Conservation (phyloP, 2,888 invertebrate species). For the Drosophila multiciliata region DNA sequence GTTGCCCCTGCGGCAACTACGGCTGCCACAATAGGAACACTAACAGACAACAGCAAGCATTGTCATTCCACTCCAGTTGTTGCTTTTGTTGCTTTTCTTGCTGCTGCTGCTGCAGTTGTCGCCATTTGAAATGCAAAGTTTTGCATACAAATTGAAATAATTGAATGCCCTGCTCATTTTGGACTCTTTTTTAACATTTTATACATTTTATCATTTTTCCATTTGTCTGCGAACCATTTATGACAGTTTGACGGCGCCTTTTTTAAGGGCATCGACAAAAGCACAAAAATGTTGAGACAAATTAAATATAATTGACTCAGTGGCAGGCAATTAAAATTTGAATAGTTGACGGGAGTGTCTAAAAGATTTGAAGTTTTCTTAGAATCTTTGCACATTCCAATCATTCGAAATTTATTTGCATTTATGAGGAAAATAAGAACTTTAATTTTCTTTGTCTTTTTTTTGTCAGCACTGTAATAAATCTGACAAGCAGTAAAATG, state of each 20-base stretch:
- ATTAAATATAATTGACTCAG: conserved; percentile 19
- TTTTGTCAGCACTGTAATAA: not conserved
- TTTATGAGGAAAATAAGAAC: not conserved
- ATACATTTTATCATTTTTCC: not conserved
- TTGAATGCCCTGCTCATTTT: conserved; percentile 58
- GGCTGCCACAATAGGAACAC: conserved; percentile 17
- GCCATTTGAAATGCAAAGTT: conserved; percentile 57
- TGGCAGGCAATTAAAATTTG: conserved; percentile 15
- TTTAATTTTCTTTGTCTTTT: not conserved
- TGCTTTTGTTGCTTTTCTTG: not conserved
- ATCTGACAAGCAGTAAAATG: not conserved
- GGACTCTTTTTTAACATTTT: not conserved
- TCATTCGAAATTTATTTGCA: not conserved
- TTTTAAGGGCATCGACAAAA: conserved; percentile 8
- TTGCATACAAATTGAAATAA: conserved; percentile 64
- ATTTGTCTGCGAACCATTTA: conserved; percentile 16
- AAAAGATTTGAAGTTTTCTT: not conserved
- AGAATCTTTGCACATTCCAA: not conserved
- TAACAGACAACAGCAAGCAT: conserved; percentile 23
- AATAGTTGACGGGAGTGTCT: not conserved
- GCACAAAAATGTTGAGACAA: not conserved
- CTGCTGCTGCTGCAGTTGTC: conserved; percentile 32
- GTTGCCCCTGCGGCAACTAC: conserved; percentile 50
- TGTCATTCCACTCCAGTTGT: conserved; percentile 31
- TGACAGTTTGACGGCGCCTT: conserved; percentile 45